Conservation (phyloP, 1,140 invertebrate species). For the Radopholus similis region DNA sequence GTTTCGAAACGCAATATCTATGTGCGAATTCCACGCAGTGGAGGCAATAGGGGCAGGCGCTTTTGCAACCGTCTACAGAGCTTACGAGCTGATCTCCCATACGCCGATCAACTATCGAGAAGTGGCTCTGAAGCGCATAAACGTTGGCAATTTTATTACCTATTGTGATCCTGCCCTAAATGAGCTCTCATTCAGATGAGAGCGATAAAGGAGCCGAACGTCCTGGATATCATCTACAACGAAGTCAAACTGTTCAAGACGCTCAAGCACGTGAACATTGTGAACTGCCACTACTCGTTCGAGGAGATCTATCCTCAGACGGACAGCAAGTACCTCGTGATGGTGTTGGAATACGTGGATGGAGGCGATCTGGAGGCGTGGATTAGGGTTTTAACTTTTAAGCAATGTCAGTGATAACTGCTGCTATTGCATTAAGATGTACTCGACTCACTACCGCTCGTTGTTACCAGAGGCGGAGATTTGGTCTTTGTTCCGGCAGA, state of each 20-base stretch:
- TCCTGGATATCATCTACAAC: slow-evolving; percentile 6
- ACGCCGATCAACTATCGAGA: not conserved
- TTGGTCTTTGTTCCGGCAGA: slow-evolving; percentile 31
- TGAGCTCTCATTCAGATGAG: not conserved
- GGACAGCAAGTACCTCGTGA: slow-evolving; percentile 7
- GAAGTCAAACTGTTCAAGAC: slow-evolving; percentile 21
- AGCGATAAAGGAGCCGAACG: not conserved
- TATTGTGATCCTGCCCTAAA: not conserved
- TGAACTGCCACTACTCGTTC: slow-evolving; percentile 21
- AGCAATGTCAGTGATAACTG: not conserved
- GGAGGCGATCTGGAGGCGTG: slow-evolving; percentile 24
- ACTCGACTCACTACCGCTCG: not conserved
- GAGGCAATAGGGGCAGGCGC: slow-evolving; percentile 16
- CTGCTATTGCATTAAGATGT: not conserved
- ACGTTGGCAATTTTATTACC: slow-evolving; percentile 10
- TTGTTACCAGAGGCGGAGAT: slow-evolving; percentile 25
- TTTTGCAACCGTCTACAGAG: slow-evolving; percentile 24
- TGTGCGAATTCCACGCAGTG: not conserved
- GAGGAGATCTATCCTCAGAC: not conserved
- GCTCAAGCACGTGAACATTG: slow-evolving; percentile 20
- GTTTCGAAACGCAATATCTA: not conserved
- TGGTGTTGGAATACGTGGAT: slow-evolving; percentile 28
- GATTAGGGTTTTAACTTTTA: not conserved
- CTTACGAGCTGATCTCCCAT: not conserved
- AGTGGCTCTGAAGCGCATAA: slow-evolving; percentile 22